A percentile compares a stretch with the other conserved stretches of the same genome.
Conservation (phyloP, 2,797 vertebrate genomes). For the Margarornis squamiger region DNA sequence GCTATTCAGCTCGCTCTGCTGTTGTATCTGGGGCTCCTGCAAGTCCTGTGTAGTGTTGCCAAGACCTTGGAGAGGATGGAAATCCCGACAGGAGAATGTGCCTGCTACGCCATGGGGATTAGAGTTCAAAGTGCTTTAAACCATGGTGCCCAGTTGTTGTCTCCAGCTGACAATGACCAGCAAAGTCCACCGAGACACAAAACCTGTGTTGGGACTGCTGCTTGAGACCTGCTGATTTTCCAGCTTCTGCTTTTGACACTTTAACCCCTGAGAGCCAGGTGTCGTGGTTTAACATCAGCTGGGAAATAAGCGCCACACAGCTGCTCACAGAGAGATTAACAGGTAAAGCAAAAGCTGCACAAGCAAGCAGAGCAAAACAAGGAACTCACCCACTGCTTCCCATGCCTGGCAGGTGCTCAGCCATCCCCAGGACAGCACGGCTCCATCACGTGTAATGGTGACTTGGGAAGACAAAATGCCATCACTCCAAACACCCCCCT, state of each 20-base stretch:
- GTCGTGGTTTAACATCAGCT: background rate
- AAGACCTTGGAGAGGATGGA: slow-evolving; percentile 8
- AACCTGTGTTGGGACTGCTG: background rate
- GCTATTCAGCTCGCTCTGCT: background rate
- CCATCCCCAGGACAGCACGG: background rate
- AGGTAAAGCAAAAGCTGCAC: background rate
- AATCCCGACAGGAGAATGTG: background rate
- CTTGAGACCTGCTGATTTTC: background rate
- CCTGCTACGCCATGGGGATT: background rate
- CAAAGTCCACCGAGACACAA: slow-evolving; percentile 15
- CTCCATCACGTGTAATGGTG: background rate
- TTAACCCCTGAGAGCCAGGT: background rate
- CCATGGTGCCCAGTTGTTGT: background rate
- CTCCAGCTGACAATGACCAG: slow-evolving; percentile 34
- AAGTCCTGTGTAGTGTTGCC: slow-evolving; percentile 26
- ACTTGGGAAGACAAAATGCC: background rate
- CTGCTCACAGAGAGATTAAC: background rate
- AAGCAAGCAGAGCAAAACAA: background rate
- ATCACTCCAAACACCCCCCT: no score
- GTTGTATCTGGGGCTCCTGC: slow-evolving; percentile 30
- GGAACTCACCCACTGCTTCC: background rate
- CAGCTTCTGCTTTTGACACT: background rate
- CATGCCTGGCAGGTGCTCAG: background rate
- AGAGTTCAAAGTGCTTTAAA: slow-evolving; percentile 37
- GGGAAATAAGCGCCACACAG: background rate